These are phyloP conservation scores for Pycnomerus fuliginosus DNA, from an alignment of 2,888 invertebrate species.

Conservation along the genomic window DNA sequence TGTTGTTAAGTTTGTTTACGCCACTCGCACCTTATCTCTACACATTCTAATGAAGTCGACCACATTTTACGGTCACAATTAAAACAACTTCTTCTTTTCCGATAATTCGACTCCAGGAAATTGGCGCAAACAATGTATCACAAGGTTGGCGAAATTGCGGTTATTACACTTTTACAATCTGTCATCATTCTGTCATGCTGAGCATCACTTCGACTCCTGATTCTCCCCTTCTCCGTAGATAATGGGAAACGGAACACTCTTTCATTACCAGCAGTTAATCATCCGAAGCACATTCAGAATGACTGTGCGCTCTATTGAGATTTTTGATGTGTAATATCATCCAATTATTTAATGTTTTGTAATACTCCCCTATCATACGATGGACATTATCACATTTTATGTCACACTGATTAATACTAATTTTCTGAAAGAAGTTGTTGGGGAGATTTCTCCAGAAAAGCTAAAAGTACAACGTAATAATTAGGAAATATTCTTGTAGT, in stretches of 20 bases:
- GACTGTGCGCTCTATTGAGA: slow-evolving; percentile 35
- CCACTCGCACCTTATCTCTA: slow-evolving; percentile 25
- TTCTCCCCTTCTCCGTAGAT: slow-evolving; percentile 11
- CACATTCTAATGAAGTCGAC: slow-evolving; percentile 19
- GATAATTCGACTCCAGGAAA: neutral
- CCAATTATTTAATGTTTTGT: slow-evolving; percentile 36
- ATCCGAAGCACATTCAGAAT: slow-evolving; percentile 36
- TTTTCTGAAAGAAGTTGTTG: too few species aligned
- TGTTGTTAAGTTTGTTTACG: slow-evolving; percentile 27
- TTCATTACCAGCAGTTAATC: slow-evolving; percentile 36
- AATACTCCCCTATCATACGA: too few species aligned
- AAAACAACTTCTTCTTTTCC: slow-evolving; percentile 3
- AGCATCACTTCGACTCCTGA: slow-evolving; percentile 6
- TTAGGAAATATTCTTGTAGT: too few species aligned
- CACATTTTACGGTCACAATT: slow-evolving; percentile 14
- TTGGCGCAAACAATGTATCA: neutral
- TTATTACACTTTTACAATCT: slow-evolving; percentile 5
- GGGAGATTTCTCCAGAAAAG: too few species aligned
- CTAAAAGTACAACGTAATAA: too few species aligned
- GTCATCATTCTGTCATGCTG: slow-evolving; percentile 11
- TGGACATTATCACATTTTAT: too few species aligned
- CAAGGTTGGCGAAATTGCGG: slow-evolving; percentile 2
- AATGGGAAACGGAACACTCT: slow-evolving; percentile 32
- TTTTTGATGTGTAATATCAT: slow-evolving; percentile 38
- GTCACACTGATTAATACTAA: too few species aligned